Percentiles rank a stretch among this genome's conserved stretches.
phyloP scores from a whole-genome alignment of 2,888 invertebrate genomes.

The Slavum lentiscoides region DNA sequence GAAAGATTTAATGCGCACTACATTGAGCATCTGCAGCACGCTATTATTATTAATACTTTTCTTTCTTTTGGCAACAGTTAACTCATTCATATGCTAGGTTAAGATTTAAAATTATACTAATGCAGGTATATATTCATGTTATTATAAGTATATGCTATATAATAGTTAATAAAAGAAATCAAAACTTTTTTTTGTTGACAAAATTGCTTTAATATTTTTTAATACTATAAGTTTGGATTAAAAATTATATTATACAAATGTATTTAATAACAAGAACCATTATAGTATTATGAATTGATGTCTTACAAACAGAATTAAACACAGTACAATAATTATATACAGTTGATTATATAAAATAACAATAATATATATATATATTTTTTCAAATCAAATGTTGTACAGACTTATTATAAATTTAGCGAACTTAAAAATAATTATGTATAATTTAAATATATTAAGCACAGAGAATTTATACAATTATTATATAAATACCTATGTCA shows the following conservation, averaged over 20 bases:
- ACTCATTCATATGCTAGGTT: too few species aligned
- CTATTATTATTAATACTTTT: too few species aligned
- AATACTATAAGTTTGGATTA: neutral
- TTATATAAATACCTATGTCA: slow-evolving; percentile 3
- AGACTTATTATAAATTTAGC: neutral
- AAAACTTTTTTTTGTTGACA: neutral
- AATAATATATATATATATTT: slow-evolving; percentile 1
- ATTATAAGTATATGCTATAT: neutral
- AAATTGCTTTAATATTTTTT: neutral
- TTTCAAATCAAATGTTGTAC: neutral
- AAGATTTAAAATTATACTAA: too few species aligned
- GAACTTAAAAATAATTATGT: neutral
- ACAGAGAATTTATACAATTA: slow-evolving; percentile 14
- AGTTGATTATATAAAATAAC: neutral
- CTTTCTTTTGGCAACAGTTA: too few species aligned
- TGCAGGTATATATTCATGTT: neutral
- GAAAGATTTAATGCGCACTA: too few species aligned
- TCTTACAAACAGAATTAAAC: neutral
- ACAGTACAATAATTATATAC: neutral
- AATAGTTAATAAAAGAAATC: neutral
- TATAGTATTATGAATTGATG: neutral
- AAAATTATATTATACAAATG: neutral
- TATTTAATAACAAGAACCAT: neutral
- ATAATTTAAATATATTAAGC: neutral
- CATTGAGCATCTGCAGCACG: too few species aligned